Conservation (phyloP, 2,113 vertebrate genomes). For the Oceanodroma tethys region DNA sequence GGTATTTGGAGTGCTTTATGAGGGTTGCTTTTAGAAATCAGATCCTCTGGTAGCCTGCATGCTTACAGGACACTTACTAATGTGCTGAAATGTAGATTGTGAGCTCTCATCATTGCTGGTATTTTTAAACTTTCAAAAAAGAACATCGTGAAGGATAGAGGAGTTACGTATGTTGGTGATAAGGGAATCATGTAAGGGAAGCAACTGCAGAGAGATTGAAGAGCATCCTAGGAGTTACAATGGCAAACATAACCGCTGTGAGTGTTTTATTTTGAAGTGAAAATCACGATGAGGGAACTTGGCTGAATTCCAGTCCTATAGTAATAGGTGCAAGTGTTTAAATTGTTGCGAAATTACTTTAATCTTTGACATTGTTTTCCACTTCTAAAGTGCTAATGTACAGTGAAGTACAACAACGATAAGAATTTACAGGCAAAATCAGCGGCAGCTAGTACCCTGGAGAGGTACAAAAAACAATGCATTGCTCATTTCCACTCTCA, state of each 20-base stretch:
- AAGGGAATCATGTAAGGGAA: neutral
- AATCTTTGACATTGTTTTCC: constrained; percentile 55
- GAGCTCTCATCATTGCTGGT: neutral
- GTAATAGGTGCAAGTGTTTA: constrained; percentile 15
- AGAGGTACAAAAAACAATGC: neutral
- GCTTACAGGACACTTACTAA: neutral
- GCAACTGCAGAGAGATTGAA: neutral
- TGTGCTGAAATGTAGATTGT: neutral
- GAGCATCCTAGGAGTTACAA: neutral
- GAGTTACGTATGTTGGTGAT: neutral
- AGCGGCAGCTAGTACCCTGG: neutral
- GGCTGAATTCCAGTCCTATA: neutral
- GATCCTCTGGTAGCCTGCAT: neutral
- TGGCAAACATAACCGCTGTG: neutral
- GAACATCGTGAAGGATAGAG: neutral
- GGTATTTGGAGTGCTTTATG: neutral
- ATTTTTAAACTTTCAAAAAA: neutral
- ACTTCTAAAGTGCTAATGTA: constrained; percentile 58
- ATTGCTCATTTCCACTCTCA: neutral
- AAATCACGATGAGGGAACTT: neutral
- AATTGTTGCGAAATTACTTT: constrained; percentile 61
- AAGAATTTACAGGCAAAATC: neutral
- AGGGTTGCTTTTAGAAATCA: neutral
- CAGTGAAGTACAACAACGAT: constrained; percentile 16
- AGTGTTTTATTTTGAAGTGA: neutral